Conservation (phyloP, 2,113 vertebrate genomes). For the Calidris pugnax region DNA sequence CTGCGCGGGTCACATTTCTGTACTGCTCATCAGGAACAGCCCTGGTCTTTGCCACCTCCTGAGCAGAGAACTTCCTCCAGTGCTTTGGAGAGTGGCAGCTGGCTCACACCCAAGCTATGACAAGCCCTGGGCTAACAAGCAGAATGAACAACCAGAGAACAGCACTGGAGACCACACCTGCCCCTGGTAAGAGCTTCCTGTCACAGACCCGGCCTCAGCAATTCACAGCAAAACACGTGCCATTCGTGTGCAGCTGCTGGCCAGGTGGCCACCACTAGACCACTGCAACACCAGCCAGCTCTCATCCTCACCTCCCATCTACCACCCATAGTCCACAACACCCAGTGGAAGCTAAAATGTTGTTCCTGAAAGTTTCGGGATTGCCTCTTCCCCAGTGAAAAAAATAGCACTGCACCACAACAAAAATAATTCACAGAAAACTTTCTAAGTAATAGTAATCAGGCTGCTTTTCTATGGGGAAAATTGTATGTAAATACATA, state of each 20-base stretch:
- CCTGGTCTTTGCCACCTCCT: background rate
- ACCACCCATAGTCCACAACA: background rate
- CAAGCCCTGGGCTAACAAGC: background rate
- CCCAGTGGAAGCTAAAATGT: background rate
- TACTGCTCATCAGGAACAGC: background rate
- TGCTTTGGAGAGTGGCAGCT: background rate
- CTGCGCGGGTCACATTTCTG: background rate
- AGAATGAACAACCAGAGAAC: rapidly evolving
- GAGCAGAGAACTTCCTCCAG: background rate
- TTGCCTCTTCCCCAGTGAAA: background rate
- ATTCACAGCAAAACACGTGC: background rate
- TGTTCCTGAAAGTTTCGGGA: background rate
- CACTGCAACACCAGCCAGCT: background rate
- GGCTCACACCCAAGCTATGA: background rate
- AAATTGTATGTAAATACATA: background rate
- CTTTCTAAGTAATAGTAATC: background rate
- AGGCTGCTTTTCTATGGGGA: background rate
- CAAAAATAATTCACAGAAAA: background rate
- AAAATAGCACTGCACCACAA: background rate
- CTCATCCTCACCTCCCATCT: background rate
- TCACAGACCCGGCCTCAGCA: background rate
- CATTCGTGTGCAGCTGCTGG: background rate
- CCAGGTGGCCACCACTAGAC: background rate
- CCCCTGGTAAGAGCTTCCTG: background rate
- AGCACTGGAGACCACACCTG: rapidly evolving